Evolutionary conservation across 2,888 invertebrate genomes (phyloP).

Genomic region (Drosophila paramelanica): DNA sequence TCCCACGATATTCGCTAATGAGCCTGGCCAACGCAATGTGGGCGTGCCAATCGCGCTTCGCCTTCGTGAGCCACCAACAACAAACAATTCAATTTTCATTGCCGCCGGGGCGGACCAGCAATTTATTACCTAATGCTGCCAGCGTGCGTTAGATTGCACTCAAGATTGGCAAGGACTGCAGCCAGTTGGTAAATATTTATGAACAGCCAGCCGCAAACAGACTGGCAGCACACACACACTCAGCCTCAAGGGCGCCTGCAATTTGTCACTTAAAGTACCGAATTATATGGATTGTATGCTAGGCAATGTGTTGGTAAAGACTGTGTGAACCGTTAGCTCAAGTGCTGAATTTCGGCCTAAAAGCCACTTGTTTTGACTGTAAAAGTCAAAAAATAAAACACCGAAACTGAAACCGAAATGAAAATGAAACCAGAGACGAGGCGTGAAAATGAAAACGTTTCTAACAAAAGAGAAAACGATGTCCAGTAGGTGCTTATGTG

Average conservation of each 20-base stretch:
- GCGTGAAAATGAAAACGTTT: conserved; percentile 71
- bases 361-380: conserved; percentile 65
- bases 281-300: conserved; percentile 24
- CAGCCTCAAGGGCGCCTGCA: conserved; percentile 44
- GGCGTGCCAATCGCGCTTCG: conserved; percentile 61
- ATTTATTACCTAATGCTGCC: conserved; percentile 75
- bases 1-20: conserved; percentile 76
- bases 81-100: conserved; percentile 76
- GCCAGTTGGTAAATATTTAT: conserved; percentile 42
- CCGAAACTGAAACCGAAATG: conserved; percentile 47
- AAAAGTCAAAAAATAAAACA: conserved; percentile 55
- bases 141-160: conserved; percentile 73
- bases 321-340: conserved; percentile 54
- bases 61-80: conserved; percentile 67
- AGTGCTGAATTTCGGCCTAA: conserved; percentile 41
- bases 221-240: conserved; percentile 3
- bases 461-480: conserved; percentile 65
- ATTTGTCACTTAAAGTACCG: conserved; percentile 61
- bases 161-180: conserved; percentile 56
- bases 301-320: conserved; percentile 31
- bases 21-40: conserved; percentile 73
- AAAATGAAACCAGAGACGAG: conserved; percentile 61
- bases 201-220: conserved; percentile 22
- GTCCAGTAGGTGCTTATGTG: conserved; percentile 18
- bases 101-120: conserved; percentile 60